These are phyloP conservation scores for Steinernema hermaphroditum DNA, from an alignment of 2,888 invertebrate species.

Conservation along the genomic window DNA sequence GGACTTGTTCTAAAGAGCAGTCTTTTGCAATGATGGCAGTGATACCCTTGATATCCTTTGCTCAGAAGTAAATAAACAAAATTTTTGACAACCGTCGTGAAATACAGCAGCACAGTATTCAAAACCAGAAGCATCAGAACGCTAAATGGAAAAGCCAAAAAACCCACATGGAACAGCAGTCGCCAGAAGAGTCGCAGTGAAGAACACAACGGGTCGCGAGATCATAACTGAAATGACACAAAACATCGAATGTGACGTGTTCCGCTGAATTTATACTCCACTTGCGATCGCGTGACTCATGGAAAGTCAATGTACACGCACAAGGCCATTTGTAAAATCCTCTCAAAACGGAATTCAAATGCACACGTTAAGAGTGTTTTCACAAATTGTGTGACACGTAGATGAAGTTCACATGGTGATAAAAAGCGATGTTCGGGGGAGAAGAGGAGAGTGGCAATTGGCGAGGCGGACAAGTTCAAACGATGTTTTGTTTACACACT, in stretches of 20 bases:
- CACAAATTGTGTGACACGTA: too few relatives aligned
- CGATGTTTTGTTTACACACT: conserved; percentile 3
- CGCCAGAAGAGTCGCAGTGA: background rate
- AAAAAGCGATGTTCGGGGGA: background rate
- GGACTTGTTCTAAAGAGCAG: too few relatives aligned
- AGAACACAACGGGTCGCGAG: background rate
- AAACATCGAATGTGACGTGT: background rate
- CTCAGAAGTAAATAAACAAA: too few relatives aligned
- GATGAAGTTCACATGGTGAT: background rate
- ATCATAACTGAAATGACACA: background rate
- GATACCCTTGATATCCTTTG: too few relatives aligned
- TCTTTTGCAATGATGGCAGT: too few relatives aligned
- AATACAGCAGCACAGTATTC: too few relatives aligned
- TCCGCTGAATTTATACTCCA: background rate
- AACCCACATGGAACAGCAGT: background rate
- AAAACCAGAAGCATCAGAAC: too few relatives aligned
- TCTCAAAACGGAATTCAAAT: background rate
- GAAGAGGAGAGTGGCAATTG: background rate
- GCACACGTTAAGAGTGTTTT: too few relatives aligned
- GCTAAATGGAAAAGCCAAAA: too few relatives aligned
- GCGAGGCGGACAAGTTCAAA: background rate
- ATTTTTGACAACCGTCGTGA: too few relatives aligned
- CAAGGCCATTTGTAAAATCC: background rate
- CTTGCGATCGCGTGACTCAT: background rate
- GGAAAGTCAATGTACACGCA: background rate